Evolutionary conservation across 1,140 invertebrate genomes (phyloP), one percentile per base, ranked within the genome.

Genomic region (Maconellicoccus hirsutus): DNA sequence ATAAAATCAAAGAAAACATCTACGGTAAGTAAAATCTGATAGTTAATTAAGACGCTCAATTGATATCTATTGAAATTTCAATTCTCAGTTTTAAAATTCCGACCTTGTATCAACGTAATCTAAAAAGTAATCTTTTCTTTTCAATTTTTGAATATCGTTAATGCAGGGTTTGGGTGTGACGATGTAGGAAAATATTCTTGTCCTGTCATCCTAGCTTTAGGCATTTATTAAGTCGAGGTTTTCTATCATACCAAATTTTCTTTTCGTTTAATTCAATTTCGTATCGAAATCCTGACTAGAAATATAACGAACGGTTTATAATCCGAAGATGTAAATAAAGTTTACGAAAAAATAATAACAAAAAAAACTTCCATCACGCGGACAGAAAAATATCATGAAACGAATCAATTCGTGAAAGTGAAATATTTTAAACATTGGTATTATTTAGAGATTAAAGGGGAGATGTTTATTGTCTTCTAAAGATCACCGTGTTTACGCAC

Each of bases 241-340:
- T 52, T 52, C 16, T 19, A 52, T 52, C 29, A 33, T 59, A 19
- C 3, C 61, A 25, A 25, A 23, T 66, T 66, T 66, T 12, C 25
- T 66, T n/a, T 66, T 66, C 61, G 25, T 66, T 66, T 66, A 66
- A 66, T 66, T 19, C 19, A 66, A 66, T 66, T 66, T 66, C 61
- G 21, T 66, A 25, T 23, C 25, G 22, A 66, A 66, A 66, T 66
- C 22, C 19, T 66, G 61, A 66, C 61, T 66, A 8, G 61, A 66
- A 66, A 66, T 66, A 66, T 25, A 19, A 19, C 21, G 16, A 59
- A 66, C 25, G n/a, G 2, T 66, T 10, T 66, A 26, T 25, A 66
- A 25, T 66, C 25, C 8, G 52, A 4, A 7, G 52, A 59, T 22
- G 16, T 6, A 59, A 19, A 59, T 59, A 19, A 6, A n/a, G n/a